A percentile compares a stretch with the other conserved stretches of the same genome.
Evolutionary conservation across 2,888 invertebrate species (phyloP).

Genomic region (Orthosia gracilis): DNA sequence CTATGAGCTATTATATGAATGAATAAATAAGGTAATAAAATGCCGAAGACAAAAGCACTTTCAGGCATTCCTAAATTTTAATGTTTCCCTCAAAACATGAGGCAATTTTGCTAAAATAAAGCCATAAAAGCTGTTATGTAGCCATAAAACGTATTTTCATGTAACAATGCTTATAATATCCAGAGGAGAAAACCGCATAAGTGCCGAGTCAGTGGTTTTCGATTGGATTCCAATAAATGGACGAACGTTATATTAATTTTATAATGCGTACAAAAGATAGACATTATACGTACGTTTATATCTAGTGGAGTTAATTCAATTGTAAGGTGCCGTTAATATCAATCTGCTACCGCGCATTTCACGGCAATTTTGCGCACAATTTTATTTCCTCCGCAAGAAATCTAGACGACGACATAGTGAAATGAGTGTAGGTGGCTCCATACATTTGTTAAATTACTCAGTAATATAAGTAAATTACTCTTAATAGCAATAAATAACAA

Average conservation of each 20-base stretch:
- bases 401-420: slow-evolving; percentile 42
- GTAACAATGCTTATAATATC: slow-evolving; percentile 65
- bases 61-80: slow-evolving; percentile 46
- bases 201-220: slow-evolving; percentile 60
- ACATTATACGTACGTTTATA: slow-evolving; percentile 41
- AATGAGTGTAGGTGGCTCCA: slow-evolving; percentile 40
- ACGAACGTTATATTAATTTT: slow-evolving; percentile 56
- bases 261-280: slow-evolving; percentile 41
- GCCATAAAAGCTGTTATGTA: slow-evolving; percentile 64
- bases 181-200: slow-evolving; percentile 61
- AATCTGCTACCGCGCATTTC: slow-evolving; percentile 70
- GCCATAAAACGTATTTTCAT: slow-evolving; percentile 64
- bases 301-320: slow-evolving; percentile 61
- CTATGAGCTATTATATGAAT: slow-evolving; percentile 22
- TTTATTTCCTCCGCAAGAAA: slow-evolving; percentile 70
- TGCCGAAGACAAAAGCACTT: slow-evolving; percentile 43
- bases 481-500: slow-evolving; percentile 43
- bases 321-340: slow-evolving; percentile 68
- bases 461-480: slow-evolving; percentile 39
- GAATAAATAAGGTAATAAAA: slow-evolving; percentile 43
- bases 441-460: slow-evolving; percentile 52
- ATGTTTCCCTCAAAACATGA: slow-evolving; percentile 55
- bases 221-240: slow-evolving; percentile 62
- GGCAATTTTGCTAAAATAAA: slow-evolving; percentile 62
- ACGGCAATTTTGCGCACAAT: slow-evolving; percentile 74